Evolutionary conservation across 2,888 invertebrate genomes (phyloP), one percentile per base, ranked within the genome.

Genomic region (Trissonchulus sp.): DNA sequence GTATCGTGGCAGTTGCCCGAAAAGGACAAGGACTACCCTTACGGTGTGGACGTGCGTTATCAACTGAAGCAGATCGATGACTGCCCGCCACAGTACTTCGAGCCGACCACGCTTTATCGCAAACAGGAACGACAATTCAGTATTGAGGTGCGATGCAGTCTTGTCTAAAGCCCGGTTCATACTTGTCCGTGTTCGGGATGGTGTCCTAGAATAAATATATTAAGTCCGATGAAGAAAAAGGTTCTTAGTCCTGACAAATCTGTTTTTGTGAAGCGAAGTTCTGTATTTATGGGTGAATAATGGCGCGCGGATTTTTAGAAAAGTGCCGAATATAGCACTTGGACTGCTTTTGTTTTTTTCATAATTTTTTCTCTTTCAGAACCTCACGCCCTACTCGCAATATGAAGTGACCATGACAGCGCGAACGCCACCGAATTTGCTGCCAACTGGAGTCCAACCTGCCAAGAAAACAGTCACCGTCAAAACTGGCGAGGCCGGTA

Each of bases 11-110:
- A 83, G 60, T 78, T 84, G 34, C 80, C 82, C 30, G 81, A 81
- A 63, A 81, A 79, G 23, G 83, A 82, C 78, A 78, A 80, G 65
- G 81, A 82, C 74, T 84, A 83, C 83, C 79, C 81, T 77, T 83
- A 84, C 77, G 84, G 84, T 73, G 83, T 84, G 15, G 84, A 84
- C 77, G 81, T 84, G 74, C 79, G 80, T 37, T 84, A 84, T 78
- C 75, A 76, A 35, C 79, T 84, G 34, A 79, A 79, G 63, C 81
- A 81, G 71, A 76, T 80, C 35, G 83, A 83, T 63, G 79, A 79
- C 72, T 83, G 83, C 73, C 74, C 35, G 63, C 72, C 18, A 38
- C 63, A 72, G 37, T 65, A n/a, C 2, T 75, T 79, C 37, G 79
- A 80, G 72, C 84, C 84, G 34, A 79, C 83, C 71, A 81, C 81